Evolutionary conservation across 2,113 vertebrate species (phyloP).

Genomic region (Sterrhoptilus dennistouni): DNA sequence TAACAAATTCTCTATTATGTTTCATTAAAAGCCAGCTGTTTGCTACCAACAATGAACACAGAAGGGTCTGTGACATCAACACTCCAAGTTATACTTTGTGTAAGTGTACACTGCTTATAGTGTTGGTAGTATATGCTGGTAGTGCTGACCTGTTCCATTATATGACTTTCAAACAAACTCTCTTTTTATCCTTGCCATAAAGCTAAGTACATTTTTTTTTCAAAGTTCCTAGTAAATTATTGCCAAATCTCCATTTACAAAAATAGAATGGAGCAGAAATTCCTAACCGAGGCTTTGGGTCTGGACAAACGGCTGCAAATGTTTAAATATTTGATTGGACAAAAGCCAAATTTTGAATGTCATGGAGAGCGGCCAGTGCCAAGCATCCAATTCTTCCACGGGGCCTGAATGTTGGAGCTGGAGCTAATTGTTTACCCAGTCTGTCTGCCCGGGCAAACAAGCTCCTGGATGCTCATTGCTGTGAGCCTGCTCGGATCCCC

Average conservation of each 20-base stretch:
- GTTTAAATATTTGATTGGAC: constrained; percentile 39
- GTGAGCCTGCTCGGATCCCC: neutral
- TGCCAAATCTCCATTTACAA: neutral
- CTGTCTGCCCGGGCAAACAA: neutral
- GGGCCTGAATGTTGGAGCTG: neutral
- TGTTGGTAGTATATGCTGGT: neutral
- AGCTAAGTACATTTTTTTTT: neutral
- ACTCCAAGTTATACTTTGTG: neutral
- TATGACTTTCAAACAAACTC: neutral
- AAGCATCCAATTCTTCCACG: constrained; percentile 12
- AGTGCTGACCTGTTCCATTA: neutral
- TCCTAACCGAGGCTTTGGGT: neutral
- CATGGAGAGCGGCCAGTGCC: neutral
- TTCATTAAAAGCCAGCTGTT: constrained; percentile 33
- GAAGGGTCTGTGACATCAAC: neutral
- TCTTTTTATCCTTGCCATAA: constrained; percentile 5
- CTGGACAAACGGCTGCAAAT: neutral
- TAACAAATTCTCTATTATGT: constrained; percentile 24
- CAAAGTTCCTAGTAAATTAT: constrained; percentile 12
- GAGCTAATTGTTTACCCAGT: neutral
- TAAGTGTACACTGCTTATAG: neutral
- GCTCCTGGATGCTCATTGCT: neutral
- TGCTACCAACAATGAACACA: neutral
- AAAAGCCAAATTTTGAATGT: constrained; percentile 52
- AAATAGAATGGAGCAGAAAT: constrained; percentile 12